Base-by-base conservation (phyloP, 1,140 invertebrate species). In the Nephila pilipes region DNA sequence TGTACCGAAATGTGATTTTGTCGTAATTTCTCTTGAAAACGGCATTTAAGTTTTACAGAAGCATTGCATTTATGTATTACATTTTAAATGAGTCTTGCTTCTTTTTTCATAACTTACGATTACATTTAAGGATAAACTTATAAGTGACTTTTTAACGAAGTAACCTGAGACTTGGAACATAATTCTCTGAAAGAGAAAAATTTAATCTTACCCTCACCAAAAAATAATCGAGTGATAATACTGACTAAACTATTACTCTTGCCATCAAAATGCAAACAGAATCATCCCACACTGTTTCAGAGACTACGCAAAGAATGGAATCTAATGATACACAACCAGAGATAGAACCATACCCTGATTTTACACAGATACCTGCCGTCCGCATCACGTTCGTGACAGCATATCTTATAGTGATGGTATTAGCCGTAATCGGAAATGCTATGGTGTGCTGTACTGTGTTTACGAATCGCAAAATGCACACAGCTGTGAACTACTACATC, bases 401-500 rank as follows among this genome's bases (percentile, higher is more conserved):
- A 0, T 96, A 96, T 94, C 83, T 95, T 4, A 18, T 95, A 0
- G 95, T 96, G 20, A 95, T 96, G 87, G 65, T 95, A 5, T 92
- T 96, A 5, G 95, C 96, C 10, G 94, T 96, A 1, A 89, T 95
- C 29, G 95, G 95, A 0, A 95, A 96, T 85, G 69, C 94, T 14
- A 85, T 95, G 25, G 95, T 96, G 6, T 94, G 94, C 69, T 88
- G 94, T 38, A 95, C 95, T 0, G 95, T 96, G 14, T 94, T 94
- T 60, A 63, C 93, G 1, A 96, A 96, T 94, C 94, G 95, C 16
- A 95, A 95, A 75, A 96, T 96, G 96, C 96, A 96, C 90, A 96
- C 96, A 2, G 95, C 96, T 16, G 96, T 96, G 80, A 96, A 96
- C 94, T 96, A 96, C 94, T 96, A 96, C 94, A 96, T 96, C 65